Evolutionary conservation across 2,113 vertebrate genomes (phyloP).

Genomic region (Circaetus gallicus): DNA sequence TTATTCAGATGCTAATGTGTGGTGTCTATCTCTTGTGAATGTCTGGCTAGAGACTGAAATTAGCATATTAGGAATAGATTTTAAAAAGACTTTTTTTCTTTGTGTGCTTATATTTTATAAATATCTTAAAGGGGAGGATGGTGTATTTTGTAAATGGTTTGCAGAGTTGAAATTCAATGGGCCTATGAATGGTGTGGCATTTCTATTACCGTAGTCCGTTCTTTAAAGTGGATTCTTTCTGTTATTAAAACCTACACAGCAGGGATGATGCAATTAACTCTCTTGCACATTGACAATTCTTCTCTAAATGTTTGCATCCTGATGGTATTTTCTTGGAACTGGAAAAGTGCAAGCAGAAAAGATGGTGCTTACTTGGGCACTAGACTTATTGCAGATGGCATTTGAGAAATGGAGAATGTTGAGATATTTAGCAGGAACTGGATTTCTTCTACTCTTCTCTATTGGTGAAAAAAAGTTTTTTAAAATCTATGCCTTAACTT

Average conservation of each 20-base stretch:
- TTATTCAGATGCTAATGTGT: constrained; percentile 5
- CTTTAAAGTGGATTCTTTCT: not conserved
- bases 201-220: not conserved
- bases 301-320: not conserved
- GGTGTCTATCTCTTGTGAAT: not conserved
- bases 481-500: not conserved
- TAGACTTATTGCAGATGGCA: not conserved
- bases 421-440: not conserved
- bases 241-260: not conserved
- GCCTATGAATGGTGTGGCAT: not conserved
- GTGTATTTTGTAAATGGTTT: not conserved
- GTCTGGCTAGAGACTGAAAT: not conserved
- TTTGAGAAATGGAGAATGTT: not conserved
- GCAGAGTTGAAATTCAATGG: not conserved
- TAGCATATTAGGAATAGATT: constrained; percentile 16
- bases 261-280: not conserved
- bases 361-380: not conserved
- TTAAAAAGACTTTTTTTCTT: not conserved
- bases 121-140: not conserved
- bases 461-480: not conserved
- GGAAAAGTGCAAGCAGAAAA: not conserved
- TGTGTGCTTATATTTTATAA: constrained; percentile 10
- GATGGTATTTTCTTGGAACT: not conserved
- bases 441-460: not conserved
- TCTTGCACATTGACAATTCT: not conserved